Percentiles rank a stretch among this genome's conserved stretches.
Conservation (phyloP, 1,140 invertebrate genomes). For the Babylonia areolata region DNA sequence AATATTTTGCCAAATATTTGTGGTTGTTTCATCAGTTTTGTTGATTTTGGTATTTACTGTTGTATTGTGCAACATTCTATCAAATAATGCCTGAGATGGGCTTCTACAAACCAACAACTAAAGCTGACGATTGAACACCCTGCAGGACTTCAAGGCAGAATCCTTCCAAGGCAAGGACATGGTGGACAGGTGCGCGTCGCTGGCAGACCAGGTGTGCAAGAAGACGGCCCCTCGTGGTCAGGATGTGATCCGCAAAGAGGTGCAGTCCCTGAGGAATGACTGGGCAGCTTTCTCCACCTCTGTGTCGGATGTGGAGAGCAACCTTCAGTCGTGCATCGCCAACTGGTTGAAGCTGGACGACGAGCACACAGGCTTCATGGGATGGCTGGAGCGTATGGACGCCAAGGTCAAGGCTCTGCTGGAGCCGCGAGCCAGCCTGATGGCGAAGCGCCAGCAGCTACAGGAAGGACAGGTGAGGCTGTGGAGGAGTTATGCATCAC, state of each 20-base stretch:
- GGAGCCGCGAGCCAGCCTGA: conserved; percentile 91
- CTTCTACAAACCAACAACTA: too few species aligned
- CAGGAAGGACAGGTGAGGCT: conserved; percentile 88
- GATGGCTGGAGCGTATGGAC: conserved; percentile 81
- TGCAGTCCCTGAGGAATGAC: conserved; percentile 68
- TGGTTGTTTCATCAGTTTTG: too few species aligned
- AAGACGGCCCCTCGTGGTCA: conserved; percentile 66
- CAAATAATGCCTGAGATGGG: too few species aligned
- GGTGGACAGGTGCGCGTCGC: conserved; percentile 62
- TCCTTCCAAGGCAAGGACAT: conserved; percentile 64
- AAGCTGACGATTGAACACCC: too few species aligned
- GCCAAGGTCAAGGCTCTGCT: conserved; percentile 91
- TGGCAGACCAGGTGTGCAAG: conserved; percentile 61
- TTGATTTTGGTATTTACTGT: too few species aligned
- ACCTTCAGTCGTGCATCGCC: conserved; percentile 91
- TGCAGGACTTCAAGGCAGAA: conserved; percentile 66
- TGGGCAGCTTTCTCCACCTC: conserved; percentile 65
- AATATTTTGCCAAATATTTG: too few species aligned
- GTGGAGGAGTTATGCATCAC: background rate
- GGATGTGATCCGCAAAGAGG: conserved; percentile 66
- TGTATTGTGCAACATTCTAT: too few species aligned
- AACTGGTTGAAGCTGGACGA: conserved; percentile 98
- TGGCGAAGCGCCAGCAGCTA: conserved; percentile 90
- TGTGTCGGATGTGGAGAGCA: conserved; percentile 80
- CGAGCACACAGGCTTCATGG: conserved; percentile 82